These are phyloP conservation scores for Amphiprion clarkii DNA, from an alignment of 2,797 vertebrate genomes.

Conservation along the genomic window DNA sequence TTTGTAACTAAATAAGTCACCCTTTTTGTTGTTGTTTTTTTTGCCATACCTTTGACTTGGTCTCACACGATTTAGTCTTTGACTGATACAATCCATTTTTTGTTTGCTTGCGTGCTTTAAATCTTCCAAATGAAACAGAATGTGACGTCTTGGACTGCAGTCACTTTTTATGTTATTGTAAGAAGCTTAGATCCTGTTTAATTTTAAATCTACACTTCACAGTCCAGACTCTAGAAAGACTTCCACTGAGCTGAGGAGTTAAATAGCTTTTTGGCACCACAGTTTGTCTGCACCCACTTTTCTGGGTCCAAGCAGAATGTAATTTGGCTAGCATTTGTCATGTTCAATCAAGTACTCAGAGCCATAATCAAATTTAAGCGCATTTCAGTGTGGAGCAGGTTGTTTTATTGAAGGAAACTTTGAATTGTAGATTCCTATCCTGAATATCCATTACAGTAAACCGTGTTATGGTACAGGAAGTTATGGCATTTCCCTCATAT, in stretches of 20 bases:
- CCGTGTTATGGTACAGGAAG: constrained; percentile 7
- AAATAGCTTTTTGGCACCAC: not conserved
- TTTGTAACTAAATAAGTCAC: not conserved
- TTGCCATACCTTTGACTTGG: not conserved
- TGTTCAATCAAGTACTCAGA: constrained; percentile 30
- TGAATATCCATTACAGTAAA: constrained; percentile 19
- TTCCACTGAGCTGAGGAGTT: constrained; percentile 3
- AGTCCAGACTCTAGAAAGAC: not conserved
- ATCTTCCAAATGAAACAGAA: not conserved
- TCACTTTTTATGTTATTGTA: too few species aligned
- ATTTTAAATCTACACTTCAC: not conserved
- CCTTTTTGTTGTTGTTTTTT: too few species aligned
- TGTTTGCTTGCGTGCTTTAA: not conserved
- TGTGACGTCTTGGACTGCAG: not conserved
- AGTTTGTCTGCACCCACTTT: not conserved
- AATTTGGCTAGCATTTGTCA: constrained; percentile 29
- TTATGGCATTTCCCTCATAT: not conserved
- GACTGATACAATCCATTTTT: too few species aligned
- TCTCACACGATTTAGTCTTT: not conserved
- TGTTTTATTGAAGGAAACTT: constrained; percentile 28
- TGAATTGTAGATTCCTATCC: constrained; percentile 13
- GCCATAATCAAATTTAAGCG: constrained; percentile 23
- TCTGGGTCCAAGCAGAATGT: constrained; percentile 21
- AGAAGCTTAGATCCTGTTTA: too few species aligned
- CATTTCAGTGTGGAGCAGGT: not conserved